phyloP scores from a whole-genome alignment of 2,888 invertebrate genomes.

The Julus scanicus region DNA sequence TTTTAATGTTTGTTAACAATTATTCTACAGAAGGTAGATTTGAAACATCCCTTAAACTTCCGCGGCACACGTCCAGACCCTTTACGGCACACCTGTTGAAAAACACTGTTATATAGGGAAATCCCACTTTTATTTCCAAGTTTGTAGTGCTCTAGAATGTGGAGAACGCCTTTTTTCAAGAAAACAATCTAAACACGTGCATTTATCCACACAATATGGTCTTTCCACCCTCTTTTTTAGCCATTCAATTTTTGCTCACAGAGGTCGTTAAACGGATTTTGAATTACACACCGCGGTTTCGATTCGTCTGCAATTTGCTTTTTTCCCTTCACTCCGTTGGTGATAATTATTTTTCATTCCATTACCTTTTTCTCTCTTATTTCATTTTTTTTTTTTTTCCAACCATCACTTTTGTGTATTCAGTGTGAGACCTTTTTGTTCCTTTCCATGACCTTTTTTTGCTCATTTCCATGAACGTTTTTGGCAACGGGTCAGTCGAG shows the following conservation, averaged over 20 bases:
- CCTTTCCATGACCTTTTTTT: conserved; percentile 45
- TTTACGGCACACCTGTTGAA: too few species aligned
- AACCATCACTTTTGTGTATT: conserved; percentile 41
- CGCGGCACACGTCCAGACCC: too few species aligned
- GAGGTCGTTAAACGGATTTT: conserved; percentile 45
- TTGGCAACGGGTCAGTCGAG: conserved; percentile 45
- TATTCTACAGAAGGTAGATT: too few species aligned
- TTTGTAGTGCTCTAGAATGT: not conserved
- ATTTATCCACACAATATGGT: conserved; percentile 26
- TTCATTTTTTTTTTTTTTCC: not conserved
- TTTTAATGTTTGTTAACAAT: too few species aligned
- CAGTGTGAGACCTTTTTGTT: conserved; percentile 47
- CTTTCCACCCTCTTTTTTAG: not conserved
- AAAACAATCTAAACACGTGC: conserved; percentile 32
- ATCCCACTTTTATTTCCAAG: not conserved
- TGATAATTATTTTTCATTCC: conserved; percentile 45
- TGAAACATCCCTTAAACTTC: too few species aligned
- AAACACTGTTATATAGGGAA: too few species aligned
- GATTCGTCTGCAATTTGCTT: conserved; percentile 45
- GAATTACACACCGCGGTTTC: conserved; percentile 41
- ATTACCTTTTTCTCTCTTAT: conserved; percentile 13
- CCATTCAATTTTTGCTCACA: conserved; percentile 16
- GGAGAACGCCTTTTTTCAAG: not conserved
- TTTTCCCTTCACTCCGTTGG: conserved; percentile 34
- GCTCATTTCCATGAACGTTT: conserved; percentile 47